These are phyloP conservation scores for Daubentonia madagascariensis DNA, from an alignment of 2,113 vertebrate genomes.

Conservation along the genomic window DNA sequence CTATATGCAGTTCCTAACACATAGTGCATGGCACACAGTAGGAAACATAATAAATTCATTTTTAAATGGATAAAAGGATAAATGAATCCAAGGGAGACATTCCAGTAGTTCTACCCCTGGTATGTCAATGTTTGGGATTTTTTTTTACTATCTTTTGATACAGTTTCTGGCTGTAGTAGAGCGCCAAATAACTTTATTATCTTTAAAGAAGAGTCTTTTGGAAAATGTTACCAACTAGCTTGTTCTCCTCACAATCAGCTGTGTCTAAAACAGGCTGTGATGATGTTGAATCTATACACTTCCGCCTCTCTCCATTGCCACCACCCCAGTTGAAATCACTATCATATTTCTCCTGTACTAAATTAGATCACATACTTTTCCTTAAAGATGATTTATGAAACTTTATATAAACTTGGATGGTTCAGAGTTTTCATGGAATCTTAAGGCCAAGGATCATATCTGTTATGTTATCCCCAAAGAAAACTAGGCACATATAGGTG, in stretches of 20 bases:
- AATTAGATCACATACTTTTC: neutral
- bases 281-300: neutral
- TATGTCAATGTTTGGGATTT: neutral
- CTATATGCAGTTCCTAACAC: neutral
- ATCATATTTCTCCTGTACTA: neutral
- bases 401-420: neutral
- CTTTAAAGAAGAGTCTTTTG: neutral
- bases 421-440: neutral
- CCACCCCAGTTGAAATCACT: neutral
- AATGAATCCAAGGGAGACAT: neutral
- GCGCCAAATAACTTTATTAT: neutral
- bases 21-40: neutral
- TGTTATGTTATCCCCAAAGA: conserved; percentile 5
- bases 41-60: neutral
- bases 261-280: neutral
- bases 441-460: neutral
- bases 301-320: neutral
- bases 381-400: neutral
- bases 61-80: conserved; percentile 6
- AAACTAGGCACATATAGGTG: neutral
- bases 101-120: neutral
- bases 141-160: neutral
- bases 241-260: neutral
- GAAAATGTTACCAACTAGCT: neutral
- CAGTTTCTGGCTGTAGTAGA: neutral